Percentiles rank a stretch among this genome's conserved stretches.
Conservation (phyloP, 2,797 vertebrate genomes). For the Coreius guichenoti region DNA sequence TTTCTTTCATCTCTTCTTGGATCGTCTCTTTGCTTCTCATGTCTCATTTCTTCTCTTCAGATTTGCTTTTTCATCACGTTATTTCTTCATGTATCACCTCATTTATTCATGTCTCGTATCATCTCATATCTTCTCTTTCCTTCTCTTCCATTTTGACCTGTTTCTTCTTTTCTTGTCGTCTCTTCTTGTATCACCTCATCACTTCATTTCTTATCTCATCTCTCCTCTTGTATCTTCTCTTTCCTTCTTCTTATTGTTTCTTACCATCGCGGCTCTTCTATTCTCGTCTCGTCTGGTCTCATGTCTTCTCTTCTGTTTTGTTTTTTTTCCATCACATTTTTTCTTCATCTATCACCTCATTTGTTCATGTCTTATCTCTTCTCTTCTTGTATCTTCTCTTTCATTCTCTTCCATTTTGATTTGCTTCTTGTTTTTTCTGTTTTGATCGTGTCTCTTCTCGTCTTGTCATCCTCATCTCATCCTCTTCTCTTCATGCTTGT, state of each 20-base stretch:
- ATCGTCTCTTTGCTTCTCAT: constrained; percentile 5
- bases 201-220: not conserved
- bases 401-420: too few relatives aligned
- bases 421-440: not conserved
- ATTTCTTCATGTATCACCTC: not conserved
- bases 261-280: not conserved
- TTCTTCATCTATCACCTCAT: too few relatives aligned
- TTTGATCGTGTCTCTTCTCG: not conserved
- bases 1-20: constrained; percentile 44
- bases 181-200: not conserved
- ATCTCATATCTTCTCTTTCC: too few relatives aligned
- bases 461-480: not conserved
- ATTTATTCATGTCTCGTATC: not conserved
- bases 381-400: not conserved
- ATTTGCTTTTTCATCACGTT: not conserved
- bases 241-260: too few relatives aligned
- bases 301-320: not conserved
- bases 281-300: not conserved
- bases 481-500: not conserved
- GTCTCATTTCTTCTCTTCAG: not conserved
- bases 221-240: too few relatives aligned
- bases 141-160: not conserved
- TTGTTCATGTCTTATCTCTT: not conserved
- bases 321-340: too few relatives aligned
- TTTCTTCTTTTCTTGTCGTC: not conserved